Conservation (phyloP, 1,140 invertebrate species). For the Holcopasites calliopsidis region DNA sequence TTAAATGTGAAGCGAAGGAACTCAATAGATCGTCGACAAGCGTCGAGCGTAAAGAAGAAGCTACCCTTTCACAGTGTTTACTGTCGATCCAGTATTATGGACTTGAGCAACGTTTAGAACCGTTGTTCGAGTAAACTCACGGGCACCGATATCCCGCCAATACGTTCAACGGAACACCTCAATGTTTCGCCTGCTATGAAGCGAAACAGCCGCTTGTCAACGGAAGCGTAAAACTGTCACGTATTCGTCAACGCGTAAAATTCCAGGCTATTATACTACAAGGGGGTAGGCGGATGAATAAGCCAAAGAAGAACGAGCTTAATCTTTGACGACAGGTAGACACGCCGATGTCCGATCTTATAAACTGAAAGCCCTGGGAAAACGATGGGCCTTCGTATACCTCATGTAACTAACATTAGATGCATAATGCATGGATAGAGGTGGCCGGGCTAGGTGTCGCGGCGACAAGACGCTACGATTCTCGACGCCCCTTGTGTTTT, state of each 20-base stretch:
- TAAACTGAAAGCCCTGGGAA: conserved; percentile 60
- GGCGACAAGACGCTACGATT: conserved; percentile 52
- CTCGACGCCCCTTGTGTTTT: conserved; percentile 38
- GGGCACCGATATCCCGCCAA: no score
- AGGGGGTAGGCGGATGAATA: conserved; percentile 19
- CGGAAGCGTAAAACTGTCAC: neutral
- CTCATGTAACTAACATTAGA: conserved; percentile 75
- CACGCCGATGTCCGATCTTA: conserved; percentile 61
- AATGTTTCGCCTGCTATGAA: neutral
- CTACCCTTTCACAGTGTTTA: no score
- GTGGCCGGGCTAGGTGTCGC: conserved; percentile 64
- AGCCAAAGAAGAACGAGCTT: conserved; percentile 28
- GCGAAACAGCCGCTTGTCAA: neutral
- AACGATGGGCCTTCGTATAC: conserved; percentile 65
- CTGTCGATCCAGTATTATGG: no score
- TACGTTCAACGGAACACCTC: neutral
- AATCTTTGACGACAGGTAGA: conserved; percentile 67
- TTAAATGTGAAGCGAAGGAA: no score
- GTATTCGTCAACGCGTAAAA: conserved; percentile 5
- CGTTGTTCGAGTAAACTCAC: no score
- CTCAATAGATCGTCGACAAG: no score
- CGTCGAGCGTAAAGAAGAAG: no score
- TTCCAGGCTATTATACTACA: neutral
- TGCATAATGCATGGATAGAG: conserved; percentile 71
- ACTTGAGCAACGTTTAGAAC: no score